These are phyloP conservation scores for Sialis lutaria DNA, from an alignment of 2,888 invertebrate genomes.

Conservation along the genomic window DNA sequence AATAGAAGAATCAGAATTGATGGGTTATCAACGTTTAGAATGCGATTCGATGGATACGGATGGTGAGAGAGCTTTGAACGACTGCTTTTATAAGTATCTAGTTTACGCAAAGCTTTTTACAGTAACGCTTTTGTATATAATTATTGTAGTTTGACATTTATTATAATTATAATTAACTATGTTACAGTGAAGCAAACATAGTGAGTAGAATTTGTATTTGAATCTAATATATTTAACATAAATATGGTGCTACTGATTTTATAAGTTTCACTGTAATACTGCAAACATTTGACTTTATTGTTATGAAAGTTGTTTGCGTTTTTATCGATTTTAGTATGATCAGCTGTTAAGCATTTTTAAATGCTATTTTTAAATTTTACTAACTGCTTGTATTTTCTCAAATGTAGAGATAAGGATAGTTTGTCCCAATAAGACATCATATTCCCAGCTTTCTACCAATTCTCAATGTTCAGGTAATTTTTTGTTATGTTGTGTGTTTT, in stretches of 20 bases:
- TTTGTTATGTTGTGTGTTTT: background rate
- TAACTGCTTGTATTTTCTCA: slow-evolving; percentile 4
- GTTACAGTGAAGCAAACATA: no score
- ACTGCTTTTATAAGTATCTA: no score
- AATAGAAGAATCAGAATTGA: slow-evolving; percentile 15
- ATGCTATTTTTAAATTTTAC: background rate
- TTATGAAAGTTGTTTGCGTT: background rate
- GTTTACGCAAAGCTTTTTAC: no score
- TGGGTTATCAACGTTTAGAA: slow-evolving; percentile 13
- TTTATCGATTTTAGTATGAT: slow-evolving; percentile 3
- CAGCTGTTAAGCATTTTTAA: slow-evolving; percentile 1
- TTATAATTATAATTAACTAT: no score
- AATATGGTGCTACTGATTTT: background rate
- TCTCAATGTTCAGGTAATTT: slow-evolving; percentile 53
- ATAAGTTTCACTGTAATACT: background rate
- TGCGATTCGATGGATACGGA: slow-evolving; percentile 14
- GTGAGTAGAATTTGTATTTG: no score
- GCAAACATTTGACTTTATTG: background rate
- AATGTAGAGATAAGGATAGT: slow-evolving; percentile 57
- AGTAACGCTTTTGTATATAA: no score
- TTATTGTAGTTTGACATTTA: no score
- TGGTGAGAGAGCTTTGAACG: slow-evolving; percentile 10
- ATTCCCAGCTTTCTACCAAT: slow-evolving; percentile 55
- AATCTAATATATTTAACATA: no score
- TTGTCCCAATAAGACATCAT: slow-evolving; percentile 52